Evolutionary conservation across 2,113 vertebrate genomes (phyloP).

Genomic region (Pontoporia blainvillei): DNA sequence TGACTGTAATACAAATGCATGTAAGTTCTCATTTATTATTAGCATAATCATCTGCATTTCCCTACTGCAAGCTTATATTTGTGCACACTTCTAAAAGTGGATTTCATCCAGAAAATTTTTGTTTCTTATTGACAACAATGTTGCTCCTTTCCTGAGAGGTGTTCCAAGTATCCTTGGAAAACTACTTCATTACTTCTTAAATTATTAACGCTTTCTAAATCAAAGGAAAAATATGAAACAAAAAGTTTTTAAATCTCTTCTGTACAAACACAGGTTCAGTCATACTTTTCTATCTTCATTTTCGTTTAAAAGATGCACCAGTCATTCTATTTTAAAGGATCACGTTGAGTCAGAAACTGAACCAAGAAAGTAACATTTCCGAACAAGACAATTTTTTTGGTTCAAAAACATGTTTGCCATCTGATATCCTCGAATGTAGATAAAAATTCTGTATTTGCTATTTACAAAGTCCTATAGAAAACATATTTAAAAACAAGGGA

Average conservation of each 20-base stretch:
- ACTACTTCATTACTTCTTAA: background rate
- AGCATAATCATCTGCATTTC: background rate
- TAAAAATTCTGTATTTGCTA: background rate
- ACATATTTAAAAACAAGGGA: background rate
- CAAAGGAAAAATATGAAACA: background rate
- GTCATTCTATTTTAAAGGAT: background rate
- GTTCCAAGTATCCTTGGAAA: background rate
- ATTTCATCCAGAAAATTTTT: conserved; percentile 9
- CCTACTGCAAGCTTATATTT: background rate
- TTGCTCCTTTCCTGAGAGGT: background rate
- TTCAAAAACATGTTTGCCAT: background rate
- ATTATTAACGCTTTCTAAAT: background rate
- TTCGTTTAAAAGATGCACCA: background rate
- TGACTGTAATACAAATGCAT: background rate
- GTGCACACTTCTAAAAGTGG: background rate
- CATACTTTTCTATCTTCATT: background rate
- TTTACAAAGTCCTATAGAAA: background rate
- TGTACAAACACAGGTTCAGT: background rate
- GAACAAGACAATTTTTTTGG: background rate
- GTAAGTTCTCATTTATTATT: background rate
- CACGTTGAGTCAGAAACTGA: background rate
- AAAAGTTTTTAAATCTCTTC: background rate
- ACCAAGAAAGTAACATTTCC: conserved; percentile 21
- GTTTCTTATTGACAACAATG: background rate
- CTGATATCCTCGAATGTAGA: background rate